Evolutionary conservation across 2,888 invertebrate species (phyloP).

Genomic region (Cheilosia vernalis): DNA sequence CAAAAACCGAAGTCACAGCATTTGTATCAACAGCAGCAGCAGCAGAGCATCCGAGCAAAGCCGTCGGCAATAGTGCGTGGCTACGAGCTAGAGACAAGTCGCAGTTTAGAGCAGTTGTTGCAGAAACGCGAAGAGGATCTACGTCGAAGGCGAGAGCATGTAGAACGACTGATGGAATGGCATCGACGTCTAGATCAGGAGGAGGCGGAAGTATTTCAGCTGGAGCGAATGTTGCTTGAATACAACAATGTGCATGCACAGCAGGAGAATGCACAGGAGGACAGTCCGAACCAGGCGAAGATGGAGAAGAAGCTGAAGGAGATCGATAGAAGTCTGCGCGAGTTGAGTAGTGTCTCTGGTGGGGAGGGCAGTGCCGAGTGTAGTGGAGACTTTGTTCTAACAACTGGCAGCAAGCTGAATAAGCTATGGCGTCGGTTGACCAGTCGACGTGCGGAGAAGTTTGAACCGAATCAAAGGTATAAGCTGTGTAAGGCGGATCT

Average conservation of each 20-base stretch:
- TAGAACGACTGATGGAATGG: constrained; percentile 85
- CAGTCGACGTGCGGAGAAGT: constrained; percentile 82
- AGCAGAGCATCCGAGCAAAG: constrained; percentile 54
- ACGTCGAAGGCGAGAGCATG: constrained; percentile 83
- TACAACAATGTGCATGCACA: constrained; percentile 77
- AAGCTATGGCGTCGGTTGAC: constrained; percentile 84
- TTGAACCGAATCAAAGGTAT: constrained; percentile 81
- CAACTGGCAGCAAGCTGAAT: constrained; percentile 82
- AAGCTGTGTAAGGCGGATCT: constrained; percentile 82
- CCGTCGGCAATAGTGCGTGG: constrained; percentile 77
- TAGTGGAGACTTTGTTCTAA: constrained; percentile 77
- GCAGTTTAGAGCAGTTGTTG: constrained; percentile 79
- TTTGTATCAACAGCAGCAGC: constrained; percentile 31
- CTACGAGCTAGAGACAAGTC: constrained; percentile 78
- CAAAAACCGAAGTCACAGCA: constrained; percentile 31
- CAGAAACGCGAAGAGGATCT: constrained; percentile 84
- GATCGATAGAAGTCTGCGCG: constrained; percentile 80
- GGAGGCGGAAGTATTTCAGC: constrained; percentile 84
- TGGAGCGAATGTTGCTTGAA: constrained; percentile 82
- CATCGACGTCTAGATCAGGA: constrained; percentile 85
- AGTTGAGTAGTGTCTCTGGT: constrained; percentile 78
- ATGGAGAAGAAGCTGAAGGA: constrained; percentile 79
- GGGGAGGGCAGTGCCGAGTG: constrained; percentile 52
- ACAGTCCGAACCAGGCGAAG: constrained; percentile 66
- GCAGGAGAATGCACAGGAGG: constrained; percentile 37